These are phyloP conservation scores for Nycteola revayana DNA, from an alignment of 2,888 invertebrate species.

Conservation along the genomic window DNA sequence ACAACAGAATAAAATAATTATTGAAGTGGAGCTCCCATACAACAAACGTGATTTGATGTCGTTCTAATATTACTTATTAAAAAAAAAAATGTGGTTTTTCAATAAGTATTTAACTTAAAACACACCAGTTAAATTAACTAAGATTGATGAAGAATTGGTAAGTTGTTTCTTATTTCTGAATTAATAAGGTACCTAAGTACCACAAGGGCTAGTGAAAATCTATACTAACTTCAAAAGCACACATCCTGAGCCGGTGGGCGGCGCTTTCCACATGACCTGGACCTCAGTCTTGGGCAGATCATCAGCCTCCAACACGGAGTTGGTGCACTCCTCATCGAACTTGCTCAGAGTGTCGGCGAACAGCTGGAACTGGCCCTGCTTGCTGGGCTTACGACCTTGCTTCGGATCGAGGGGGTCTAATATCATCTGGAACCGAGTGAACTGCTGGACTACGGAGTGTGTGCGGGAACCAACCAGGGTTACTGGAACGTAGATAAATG, in stretches of 20 bases:
- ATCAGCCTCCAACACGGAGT: slow-evolving; percentile 91
- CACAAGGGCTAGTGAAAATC: background rate
- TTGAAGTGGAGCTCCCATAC: no score
- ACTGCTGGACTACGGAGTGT: slow-evolving; percentile 86
- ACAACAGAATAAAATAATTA: no score
- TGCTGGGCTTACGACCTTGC: slow-evolving; percentile 47
- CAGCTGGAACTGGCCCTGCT: slow-evolving; percentile 75
- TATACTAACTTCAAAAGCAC: slow-evolving; percentile 88
- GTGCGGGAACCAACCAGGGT: slow-evolving; percentile 86
- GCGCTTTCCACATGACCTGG: slow-evolving; percentile 95
- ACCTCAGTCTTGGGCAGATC: slow-evolving; percentile 91
- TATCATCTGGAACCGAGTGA: slow-evolving; percentile 89
- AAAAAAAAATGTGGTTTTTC: no score
- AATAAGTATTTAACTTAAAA: no score
- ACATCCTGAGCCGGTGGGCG: slow-evolving; percentile 92
- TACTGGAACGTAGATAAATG: slow-evolving; percentile 62
- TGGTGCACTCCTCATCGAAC: slow-evolving; percentile 92
- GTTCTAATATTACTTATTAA: no score
- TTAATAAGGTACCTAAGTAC: no score
- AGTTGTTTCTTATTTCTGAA: no score
- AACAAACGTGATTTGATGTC: no score
- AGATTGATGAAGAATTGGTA: no score
- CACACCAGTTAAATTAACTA: no score
- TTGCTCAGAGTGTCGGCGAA: slow-evolving; percentile 82
- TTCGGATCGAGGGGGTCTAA: slow-evolving; percentile 84